Evolutionary conservation across 2,797 vertebrate genomes (phyloP), one percentile per base, ranked within the genome.

Genomic region (Diglossa cyanea): DNA sequence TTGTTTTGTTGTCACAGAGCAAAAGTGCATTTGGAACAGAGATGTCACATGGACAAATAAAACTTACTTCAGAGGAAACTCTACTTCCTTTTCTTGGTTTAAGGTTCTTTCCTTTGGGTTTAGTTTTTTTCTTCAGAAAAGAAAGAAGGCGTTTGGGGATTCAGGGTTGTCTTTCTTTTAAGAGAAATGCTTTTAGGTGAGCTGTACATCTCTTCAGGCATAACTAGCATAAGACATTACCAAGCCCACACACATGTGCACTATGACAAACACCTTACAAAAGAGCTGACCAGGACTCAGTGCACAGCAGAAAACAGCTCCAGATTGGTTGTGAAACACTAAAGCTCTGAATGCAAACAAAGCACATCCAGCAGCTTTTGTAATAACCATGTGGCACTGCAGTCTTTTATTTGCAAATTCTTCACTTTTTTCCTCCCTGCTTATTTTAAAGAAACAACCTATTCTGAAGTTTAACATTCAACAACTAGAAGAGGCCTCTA

Each of bases 291-390:
- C 31, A 48, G 73, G 42, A 53, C 39, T n/a, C 24, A 31, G 33
- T 11, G 35, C 33, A 42, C 23, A 72, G 67, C 45, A 90, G 58
- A 53, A 66, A 93, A 78, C 19, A 42, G 65, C 1, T 0, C 39
- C 79, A 90, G 63, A 91, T 23, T 74, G 65, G 47, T 50, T 40
- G 35, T 30, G 50, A 82, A 50, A 42, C 33, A 30, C 72, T 67
- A 60, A 84, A 86, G 80, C 67, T 89, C 63, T 71, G 92, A 94
- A 76, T 40, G 50, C 63, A 92, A 91, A 80, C 48, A 63, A 60
- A 82, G 61, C 51, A 60, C 0, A 0, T n/a, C 48, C 65, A 76
- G 67, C 26, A 86, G 70, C 48, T 85, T 92, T 81, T 62, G 31
- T 8, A 79, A 76, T 31, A 73, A 85, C 26, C 63, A 48, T 10